Percentiles rank a stretch among this genome's conserved stretches.
Evolutionary conservation across 2,888 invertebrate species (phyloP).

Genomic region (Troides helena): DNA sequence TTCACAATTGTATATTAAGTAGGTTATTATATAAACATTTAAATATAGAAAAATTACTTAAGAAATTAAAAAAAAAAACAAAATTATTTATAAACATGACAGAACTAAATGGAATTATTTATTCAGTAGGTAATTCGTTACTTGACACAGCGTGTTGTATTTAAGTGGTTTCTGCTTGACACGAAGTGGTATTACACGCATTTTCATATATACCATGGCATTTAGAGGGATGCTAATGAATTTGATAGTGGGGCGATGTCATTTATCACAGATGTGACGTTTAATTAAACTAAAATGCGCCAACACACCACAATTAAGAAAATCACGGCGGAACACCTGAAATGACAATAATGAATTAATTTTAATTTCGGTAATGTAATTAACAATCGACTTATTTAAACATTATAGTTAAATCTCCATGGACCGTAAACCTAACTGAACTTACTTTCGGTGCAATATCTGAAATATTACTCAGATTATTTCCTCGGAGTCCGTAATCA

Average conservation of each 20-base stretch:
- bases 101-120: slow-evolving; percentile 41
- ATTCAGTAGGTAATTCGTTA: slow-evolving; percentile 45
- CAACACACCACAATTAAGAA: slow-evolving; percentile 16
- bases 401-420: neutral
- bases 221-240: slow-evolving; percentile 12
- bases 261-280: slow-evolving; percentile 27
- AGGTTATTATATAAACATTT: too few species aligned
- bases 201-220: slow-evolving; percentile 4
- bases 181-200: slow-evolving; percentile 15
- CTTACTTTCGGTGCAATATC: too few species aligned
- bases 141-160: slow-evolving; percentile 45
- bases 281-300: slow-evolving; percentile 27
- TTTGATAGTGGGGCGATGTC: slow-evolving; percentile 20
- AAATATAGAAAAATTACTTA: too few species aligned
- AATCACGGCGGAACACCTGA: neutral
- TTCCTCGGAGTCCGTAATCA: too few species aligned
- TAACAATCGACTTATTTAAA: neutral
- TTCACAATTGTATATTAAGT: too few species aligned
- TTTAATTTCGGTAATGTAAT: neutral
- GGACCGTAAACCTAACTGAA: too few species aligned
- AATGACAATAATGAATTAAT: neutral
- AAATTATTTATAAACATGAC: slow-evolving; percentile 31
- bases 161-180: slow-evolving; percentile 26
- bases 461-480: too few species aligned
- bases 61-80: too few species aligned